Conservation (phyloP, 1,140 invertebrate species). For the Lasaia peninsularis region DNA sequence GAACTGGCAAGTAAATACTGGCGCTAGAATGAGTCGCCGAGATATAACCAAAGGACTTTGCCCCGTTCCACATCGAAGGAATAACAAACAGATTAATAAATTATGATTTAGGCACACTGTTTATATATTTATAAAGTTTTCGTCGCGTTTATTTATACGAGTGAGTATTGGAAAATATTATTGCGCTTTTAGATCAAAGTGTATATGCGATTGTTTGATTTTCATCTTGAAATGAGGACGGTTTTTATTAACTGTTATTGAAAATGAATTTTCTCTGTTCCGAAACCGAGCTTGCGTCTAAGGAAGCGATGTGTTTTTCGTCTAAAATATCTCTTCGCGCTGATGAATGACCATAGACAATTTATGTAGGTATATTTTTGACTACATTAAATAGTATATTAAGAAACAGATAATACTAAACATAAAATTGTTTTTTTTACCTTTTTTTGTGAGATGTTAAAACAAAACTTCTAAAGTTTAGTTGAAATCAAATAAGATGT, state of each 20-base stretch:
- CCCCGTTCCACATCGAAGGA: not conserved
- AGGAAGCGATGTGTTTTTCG: too few species aligned
- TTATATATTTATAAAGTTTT: constrained; percentile 6
- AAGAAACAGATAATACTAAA: too few species aligned
- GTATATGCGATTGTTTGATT: not conserved
- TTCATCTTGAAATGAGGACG: not conserved
- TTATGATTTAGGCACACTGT: constrained; percentile 10
- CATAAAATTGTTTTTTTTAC: too few species aligned
- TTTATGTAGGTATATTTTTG: too few species aligned
- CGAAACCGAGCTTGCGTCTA: not conserved
- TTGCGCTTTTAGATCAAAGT: constrained; percentile 4
- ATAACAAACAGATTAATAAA: constrained; percentile 13
- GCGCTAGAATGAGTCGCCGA: not conserved
- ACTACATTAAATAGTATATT: too few species aligned
- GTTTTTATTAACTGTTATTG: not conserved
- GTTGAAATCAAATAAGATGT: too few species aligned
- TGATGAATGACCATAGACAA: too few species aligned
- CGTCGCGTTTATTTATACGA: constrained; percentile 4
- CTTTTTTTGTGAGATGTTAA: too few species aligned
- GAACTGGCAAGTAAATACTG: not conserved
- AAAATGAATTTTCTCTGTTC: not conserved
- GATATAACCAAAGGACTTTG: constrained; percentile 4
- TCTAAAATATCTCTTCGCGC: too few species aligned
- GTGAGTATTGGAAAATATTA: constrained; percentile 5
- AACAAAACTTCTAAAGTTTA: too few species aligned